phyloP scores from a whole-genome alignment of 2,797 vertebrate species.

The Phataginus tetradactyla region DNA sequence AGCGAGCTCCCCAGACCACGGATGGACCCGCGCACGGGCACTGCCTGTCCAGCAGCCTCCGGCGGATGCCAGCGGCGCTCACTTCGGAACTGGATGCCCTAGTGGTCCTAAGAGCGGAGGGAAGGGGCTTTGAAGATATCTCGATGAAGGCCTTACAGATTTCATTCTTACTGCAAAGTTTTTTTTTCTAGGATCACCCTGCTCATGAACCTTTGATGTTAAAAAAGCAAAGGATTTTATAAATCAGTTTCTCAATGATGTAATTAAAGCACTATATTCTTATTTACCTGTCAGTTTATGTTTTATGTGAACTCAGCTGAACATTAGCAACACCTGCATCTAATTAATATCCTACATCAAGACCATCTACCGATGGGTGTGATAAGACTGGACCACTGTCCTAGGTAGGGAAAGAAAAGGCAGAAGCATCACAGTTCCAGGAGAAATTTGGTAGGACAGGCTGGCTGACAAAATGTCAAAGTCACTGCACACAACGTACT shows the following conservation, averaged over 20 bases:
- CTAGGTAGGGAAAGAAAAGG: neutral
- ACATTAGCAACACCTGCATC: neutral
- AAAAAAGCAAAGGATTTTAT: neutral
- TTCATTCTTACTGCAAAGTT: neutral
- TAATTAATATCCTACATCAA: neutral
- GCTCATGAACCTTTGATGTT: neutral
- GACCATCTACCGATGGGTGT: neutral
- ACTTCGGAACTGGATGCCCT: neutral
- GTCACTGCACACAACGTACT: neutral
- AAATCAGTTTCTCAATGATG: neutral
- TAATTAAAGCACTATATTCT: neutral
- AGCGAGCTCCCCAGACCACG: neutral
- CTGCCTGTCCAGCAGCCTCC: neutral
- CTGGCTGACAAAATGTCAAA: neutral
- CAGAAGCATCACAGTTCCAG: neutral
- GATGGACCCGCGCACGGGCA: neutral
- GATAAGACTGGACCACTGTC: neutral
- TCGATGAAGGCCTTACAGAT: neutral
- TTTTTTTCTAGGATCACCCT: neutral
- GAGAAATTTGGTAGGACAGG: neutral
- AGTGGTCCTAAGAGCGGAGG: neutral
- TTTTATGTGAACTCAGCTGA: neutral
- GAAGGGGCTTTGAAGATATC: too few species aligned
- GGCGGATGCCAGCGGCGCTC: fast-evolving
- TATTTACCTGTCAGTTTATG: neutral